Evolutionary conservation across 2,888 invertebrate species (phyloP), one percentile per base, ranked within the genome.

Genomic region (Panzeria rudis): DNA sequence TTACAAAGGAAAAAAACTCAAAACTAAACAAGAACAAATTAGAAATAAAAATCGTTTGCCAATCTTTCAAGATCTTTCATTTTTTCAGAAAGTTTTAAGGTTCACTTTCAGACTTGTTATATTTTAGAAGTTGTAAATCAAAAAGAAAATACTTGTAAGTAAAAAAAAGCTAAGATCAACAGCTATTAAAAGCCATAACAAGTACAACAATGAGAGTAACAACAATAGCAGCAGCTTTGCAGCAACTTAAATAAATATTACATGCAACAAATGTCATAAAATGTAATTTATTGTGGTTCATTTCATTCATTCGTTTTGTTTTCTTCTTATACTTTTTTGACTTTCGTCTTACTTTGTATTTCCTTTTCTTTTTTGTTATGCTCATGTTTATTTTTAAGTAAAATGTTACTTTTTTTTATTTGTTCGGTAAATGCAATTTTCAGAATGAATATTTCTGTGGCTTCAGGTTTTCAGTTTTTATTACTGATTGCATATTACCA

Each of bases 231-330:
- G 41, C 54, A 29, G 9, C 17, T 68, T 23, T 23, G 59, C n/a
- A 77, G 32, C 7, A 44, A 47, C 17, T 47, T 35, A 50, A 61
- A 68, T 61, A 68, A 81, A 61, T 29, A 41, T 80, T 73, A 52
- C 75, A 69, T 75, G 75, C 81, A 75, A 75, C 75, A 75, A 69
- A 61, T 75, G 52, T 41, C 61, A 69, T 68, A 75, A 72, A 81
- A 69, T 41, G 0, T 68, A 11, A 81, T 81, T 61, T 81, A 69
- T 75, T 41, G 38, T 15, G 13, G 11, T 54, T 50, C 52, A 50
- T 38, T 54, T 71, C 25, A 20, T 47, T 29, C 15, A 20, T 50
- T 20, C 11, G 5, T 11, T 47, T 35, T 35, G 23, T 35, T 2
- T 25, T 54, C 4, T 54, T 29, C 1, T 35, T n/a, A 4, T 15